phyloP scores from a whole-genome alignment of 64 coral and sea anemone genomes.

The Stichodactyla helianthus region DNA sequence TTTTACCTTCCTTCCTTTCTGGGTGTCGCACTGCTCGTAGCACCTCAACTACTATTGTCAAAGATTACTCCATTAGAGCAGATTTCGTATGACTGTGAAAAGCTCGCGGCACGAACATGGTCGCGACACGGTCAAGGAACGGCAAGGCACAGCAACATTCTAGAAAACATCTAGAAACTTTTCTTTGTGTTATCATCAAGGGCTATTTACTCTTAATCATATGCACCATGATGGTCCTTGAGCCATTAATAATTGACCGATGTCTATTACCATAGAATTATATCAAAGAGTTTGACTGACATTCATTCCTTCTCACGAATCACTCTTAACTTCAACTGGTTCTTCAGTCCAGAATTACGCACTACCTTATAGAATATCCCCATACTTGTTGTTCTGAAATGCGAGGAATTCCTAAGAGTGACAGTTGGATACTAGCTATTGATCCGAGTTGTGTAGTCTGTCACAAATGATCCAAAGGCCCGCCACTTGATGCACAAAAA shows the following conservation, averaged over 20 bases:
- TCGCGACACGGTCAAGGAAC: no score
- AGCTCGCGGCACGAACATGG: no score
- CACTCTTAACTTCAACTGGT: not conserved
- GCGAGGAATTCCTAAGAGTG: not conserved
- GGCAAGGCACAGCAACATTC: no score
- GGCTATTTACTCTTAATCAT: slow-evolving; percentile 4
- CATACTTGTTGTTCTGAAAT: not conserved
- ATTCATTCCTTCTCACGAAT: not conserved
- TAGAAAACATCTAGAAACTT: no score
- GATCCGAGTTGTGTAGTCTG: not conserved
- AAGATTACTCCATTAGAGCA: no score
- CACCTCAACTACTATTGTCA: no score
- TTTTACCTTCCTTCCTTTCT: no score
- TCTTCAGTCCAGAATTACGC: not conserved
- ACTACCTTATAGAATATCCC: not conserved
- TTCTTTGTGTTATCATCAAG: not conserved
- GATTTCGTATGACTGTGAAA: no score
- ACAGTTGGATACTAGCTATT: not conserved
- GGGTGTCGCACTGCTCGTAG: no score
- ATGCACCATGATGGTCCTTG: slow-evolving; percentile 13
- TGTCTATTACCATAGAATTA: not conserved
- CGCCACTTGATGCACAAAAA: slow-evolving; percentile 21
- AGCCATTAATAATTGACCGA: slow-evolving; percentile 8
- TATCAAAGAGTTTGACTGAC: not conserved
- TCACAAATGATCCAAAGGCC: not conserved